These are phyloP conservation scores for Copidosoma aretas DNA, from an alignment of 2,888 invertebrate genomes.

Conservation along the genomic window DNA sequence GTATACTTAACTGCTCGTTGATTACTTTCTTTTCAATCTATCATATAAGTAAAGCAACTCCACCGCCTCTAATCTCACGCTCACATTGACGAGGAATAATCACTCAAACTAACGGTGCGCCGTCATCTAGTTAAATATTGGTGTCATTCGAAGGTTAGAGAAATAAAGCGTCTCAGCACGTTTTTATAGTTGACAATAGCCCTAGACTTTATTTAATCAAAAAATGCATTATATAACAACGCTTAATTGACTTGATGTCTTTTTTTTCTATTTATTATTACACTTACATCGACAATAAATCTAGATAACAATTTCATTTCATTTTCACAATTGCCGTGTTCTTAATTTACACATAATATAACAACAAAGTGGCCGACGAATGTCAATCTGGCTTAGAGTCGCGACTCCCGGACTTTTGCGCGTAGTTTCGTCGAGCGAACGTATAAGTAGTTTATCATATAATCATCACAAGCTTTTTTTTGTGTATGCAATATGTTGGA, in stretches of 20 bases:
- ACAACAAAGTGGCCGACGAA: conserved; percentile 37
- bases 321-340: conserved; percentile 19
- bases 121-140: background rate
- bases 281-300: conserved; percentile 25
- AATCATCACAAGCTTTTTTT: too few species aligned
- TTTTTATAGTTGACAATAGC: conserved; percentile 25
- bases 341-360: conserved; percentile 27
- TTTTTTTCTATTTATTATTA: conserved; percentile 3
- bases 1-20: too few species aligned
- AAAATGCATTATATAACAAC: conserved; percentile 36
- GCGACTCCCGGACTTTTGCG: background rate
- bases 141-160: conserved; percentile 18
- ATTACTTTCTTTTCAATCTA: too few species aligned
- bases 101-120: too few species aligned
- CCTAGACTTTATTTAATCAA: conserved; percentile 36
- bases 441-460: too few species aligned
- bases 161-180: conserved; percentile 24
- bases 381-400: conserved; percentile 11
- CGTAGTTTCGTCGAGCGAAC: background rate
- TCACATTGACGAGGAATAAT: conserved; percentile 7
- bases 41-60: too few species aligned
- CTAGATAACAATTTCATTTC: conserved; percentile 34
- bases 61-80: too few species aligned
- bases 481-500: too few species aligned
- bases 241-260: conserved; percentile 37